These are phyloP conservation scores for Anguilla pacifica DNA, from an alignment of 2,797 vertebrate species.

Conservation along the genomic window DNA sequence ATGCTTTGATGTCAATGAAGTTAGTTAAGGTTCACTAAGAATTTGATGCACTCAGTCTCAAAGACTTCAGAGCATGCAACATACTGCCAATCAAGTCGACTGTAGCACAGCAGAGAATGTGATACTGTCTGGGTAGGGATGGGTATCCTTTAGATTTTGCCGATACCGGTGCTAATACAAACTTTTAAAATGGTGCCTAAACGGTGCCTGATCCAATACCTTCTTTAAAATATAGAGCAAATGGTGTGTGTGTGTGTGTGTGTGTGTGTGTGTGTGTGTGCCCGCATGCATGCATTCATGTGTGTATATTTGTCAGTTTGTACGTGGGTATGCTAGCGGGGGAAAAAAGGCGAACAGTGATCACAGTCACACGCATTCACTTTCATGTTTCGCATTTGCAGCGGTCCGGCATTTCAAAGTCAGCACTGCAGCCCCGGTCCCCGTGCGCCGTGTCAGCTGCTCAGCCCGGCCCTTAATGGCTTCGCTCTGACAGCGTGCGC, in stretches of 20 bases:
- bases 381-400: slow-evolving; percentile 5
- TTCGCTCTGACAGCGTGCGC: background rate
- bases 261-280: background rate
- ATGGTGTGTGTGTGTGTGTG: background rate
- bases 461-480: background rate
- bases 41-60: background rate
- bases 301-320: background rate
- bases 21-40: background rate
- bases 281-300: background rate
- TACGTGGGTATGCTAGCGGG: background rate
- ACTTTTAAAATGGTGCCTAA: too few relatives aligned
- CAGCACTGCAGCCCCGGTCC: background rate
- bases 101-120: background rate
- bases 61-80: background rate
- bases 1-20: background rate
- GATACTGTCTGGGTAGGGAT: background rate
- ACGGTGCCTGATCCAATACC: too few relatives aligned
- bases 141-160: too few relatives aligned
- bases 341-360: slow-evolving; percentile 3
- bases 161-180: too few relatives aligned
- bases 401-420: slow-evolving; percentile 7
- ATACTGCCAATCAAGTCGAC: background rate
- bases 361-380: slow-evolving; percentile 7
- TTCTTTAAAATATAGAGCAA: too few relatives aligned
- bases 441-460: background rate